A percentile compares a stretch with the other conserved stretches of the same genome.
Evolutionary conservation across 2,888 invertebrate genomes (phyloP).

Genomic region (Phrixothrix hirtus): DNA sequence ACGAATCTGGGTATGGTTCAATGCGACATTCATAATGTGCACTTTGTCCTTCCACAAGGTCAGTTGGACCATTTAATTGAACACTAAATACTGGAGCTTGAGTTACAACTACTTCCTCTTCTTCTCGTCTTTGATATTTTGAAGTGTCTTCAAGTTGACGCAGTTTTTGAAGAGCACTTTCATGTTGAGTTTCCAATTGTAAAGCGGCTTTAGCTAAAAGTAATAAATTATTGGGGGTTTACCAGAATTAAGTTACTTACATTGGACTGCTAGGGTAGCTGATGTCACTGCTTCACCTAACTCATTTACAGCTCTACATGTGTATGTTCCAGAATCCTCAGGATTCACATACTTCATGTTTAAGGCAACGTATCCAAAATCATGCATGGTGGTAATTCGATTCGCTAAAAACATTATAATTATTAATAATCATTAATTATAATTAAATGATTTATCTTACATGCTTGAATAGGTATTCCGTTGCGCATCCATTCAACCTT

Average conservation of each 20-base stretch:
- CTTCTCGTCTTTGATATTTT: constrained; percentile 78
- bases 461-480: constrained; percentile 87
- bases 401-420: constrained; percentile 64
- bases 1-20: constrained; percentile 89
- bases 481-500: constrained; percentile 93
- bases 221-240: not conserved
- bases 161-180: constrained; percentile 84
- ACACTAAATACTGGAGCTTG: constrained; percentile 85
- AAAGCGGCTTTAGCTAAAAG: constrained; percentile 80
- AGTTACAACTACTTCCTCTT: constrained; percentile 77
- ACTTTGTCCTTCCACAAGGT: constrained; percentile 83
- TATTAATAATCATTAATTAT: constrained; percentile 6
- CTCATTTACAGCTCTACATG: constrained; percentile 89
- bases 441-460: constrained; percentile 58
- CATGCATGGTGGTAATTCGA: constrained; percentile 91
- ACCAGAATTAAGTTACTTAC: constrained; percentile 60
- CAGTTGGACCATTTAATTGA: constrained; percentile 83
- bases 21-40: constrained; percentile 92
- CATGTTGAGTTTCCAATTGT: constrained; percentile 86
- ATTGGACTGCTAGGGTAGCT: constrained; percentile 86
- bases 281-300: constrained; percentile 95
- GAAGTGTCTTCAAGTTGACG: constrained; percentile 82
- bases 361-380: constrained; percentile 95
- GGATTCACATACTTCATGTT: constrained; percentile 94
- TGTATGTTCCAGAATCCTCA: constrained; percentile 96